Conservation (phyloP, 2,888 invertebrate genomes). For the Eupithecia dodoneata region DNA sequence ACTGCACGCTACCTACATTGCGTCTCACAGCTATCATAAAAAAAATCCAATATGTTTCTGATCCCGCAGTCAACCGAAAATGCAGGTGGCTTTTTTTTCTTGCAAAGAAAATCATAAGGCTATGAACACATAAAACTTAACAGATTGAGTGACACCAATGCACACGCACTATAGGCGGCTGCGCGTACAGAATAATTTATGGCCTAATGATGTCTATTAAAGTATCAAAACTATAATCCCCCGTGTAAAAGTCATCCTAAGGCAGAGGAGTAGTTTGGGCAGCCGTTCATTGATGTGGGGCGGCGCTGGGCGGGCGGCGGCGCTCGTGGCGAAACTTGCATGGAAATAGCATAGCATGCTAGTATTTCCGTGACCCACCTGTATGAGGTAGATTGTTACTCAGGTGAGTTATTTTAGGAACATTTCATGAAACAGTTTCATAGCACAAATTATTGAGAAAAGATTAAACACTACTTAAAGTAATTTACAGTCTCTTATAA, state of each 20-base stretch:
- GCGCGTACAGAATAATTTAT: neutral
- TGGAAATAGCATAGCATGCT: conserved; percentile 65
- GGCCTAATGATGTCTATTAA: neutral
- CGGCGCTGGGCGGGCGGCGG: conserved; percentile 65
- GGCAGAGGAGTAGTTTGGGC: conserved; percentile 67
- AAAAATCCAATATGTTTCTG: neutral
- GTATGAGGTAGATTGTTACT: conserved; percentile 24
- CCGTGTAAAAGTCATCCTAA: conserved; percentile 50
- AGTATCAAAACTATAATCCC: conserved; percentile 54
- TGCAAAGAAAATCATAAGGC: neutral
- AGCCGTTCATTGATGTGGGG: conserved; percentile 75
- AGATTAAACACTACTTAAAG: neutral
- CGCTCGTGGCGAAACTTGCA: conserved; percentile 51
- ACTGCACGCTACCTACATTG: neutral
- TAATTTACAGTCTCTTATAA: no score
- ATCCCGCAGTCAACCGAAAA: neutral
- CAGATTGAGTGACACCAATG: neutral
- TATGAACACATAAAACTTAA: neutral
- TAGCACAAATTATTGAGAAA: neutral
- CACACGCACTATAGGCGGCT: neutral
- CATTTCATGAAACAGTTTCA: neutral
- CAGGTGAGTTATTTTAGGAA: neutral
- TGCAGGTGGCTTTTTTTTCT: neutral
- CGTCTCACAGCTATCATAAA: neutral
- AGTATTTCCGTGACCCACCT: conserved; percentile 60